A percentile compares a stretch with the other conserved stretches of the same genome.
Conservation (phyloP, 2,888 invertebrate genomes). For the Pinctada fucata region DNA sequence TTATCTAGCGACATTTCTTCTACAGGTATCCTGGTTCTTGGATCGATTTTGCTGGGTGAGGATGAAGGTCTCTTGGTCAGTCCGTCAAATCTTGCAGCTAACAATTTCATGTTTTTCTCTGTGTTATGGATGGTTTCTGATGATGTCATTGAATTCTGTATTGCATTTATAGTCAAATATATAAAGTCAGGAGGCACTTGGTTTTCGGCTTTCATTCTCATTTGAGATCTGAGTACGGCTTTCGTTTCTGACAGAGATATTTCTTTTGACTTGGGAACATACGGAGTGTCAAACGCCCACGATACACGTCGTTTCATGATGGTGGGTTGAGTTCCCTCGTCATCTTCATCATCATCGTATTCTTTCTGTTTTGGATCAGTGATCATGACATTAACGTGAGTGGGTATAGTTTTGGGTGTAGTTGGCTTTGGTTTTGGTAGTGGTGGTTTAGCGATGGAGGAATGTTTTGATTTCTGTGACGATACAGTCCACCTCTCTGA, state of each 20-base stretch:
- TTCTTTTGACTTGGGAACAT: slow-evolving; percentile 62
- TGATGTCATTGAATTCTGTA: slow-evolving; percentile 67
- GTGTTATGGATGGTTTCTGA: slow-evolving; percentile 66
- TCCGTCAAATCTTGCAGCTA: slow-evolving; percentile 30
- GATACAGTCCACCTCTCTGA: slow-evolving; percentile 37
- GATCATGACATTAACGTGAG: slow-evolving; percentile 59
- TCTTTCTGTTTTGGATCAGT: slow-evolving; percentile 52
- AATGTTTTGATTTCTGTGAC: slow-evolving; percentile 34
- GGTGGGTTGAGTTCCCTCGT: slow-evolving; percentile 41
- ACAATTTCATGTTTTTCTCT: slow-evolving; percentile 53
- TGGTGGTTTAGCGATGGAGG: slow-evolving; percentile 53
- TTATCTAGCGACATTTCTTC: slow-evolving; percentile 63
- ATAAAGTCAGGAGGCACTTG: slow-evolving; percentile 74
- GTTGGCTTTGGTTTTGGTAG: slow-evolving; percentile 54
- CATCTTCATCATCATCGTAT: slow-evolving; percentile 52
- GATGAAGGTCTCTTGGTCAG: slow-evolving; percentile 66
- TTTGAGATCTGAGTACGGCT: slow-evolving; percentile 73
- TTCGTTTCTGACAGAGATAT: slow-evolving; percentile 73
- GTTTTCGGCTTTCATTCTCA: slow-evolving; percentile 67
- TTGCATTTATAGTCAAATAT: slow-evolving; percentile 73
- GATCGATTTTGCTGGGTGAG: slow-evolving; percentile 73
- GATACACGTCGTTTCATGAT: slow-evolving; percentile 66
- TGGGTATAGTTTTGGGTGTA: slow-evolving; percentile 56
- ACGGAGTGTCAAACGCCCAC: slow-evolving; percentile 75
- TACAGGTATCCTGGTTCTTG: slow-evolving; percentile 68